These are phyloP conservation scores for Leptogaster cylindrica DNA, from an alignment of 2,888 invertebrate species.

Conservation along the genomic window DNA sequence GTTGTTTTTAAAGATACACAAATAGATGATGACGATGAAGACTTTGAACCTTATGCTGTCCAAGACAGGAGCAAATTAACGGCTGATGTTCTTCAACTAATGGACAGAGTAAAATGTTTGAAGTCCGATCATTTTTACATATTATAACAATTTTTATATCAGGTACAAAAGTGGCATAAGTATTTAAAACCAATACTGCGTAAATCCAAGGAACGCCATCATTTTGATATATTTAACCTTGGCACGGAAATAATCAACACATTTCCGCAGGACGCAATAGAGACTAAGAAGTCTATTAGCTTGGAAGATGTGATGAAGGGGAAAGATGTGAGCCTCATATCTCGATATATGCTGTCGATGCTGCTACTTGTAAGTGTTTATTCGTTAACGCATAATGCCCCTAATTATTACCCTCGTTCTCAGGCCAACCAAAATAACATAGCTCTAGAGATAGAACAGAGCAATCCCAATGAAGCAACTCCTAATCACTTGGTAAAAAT, in stretches of 20 bases:
- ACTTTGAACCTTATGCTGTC: no score
- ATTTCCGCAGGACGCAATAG: slow-evolving; percentile 41
- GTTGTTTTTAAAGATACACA: neutral
- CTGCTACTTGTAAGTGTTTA: neutral
- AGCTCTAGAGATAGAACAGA: slow-evolving; percentile 48
- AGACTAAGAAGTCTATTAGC: slow-evolving; percentile 44
- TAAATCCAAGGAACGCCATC: slow-evolving; percentile 56
- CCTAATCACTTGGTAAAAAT: slow-evolving; percentile 52
- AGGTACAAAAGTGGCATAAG: slow-evolving; percentile 58
- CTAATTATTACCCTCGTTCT: no score
- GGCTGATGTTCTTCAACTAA: no score
- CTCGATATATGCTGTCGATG: slow-evolving; percentile 11
- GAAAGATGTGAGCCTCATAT: slow-evolving; percentile 50
- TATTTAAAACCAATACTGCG: slow-evolving; percentile 56
- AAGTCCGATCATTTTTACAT: no score
- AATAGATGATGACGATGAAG: neutral
- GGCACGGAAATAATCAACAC: slow-evolving; percentile 56
- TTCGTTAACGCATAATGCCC: no score
- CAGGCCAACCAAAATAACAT: slow-evolving; percentile 57
- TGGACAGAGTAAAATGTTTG: no score
- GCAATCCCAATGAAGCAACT: slow-evolving; percentile 51
- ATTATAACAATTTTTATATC: slow-evolving; percentile 19
- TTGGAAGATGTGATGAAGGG: slow-evolving; percentile 54
- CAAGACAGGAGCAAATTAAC: no score
- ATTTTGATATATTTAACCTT: slow-evolving; percentile 57